Evolutionary conservation across 2,797 vertebrate species (phyloP), one percentile per base, ranked within the genome.

Genomic region (Scarus forsteni): DNA sequence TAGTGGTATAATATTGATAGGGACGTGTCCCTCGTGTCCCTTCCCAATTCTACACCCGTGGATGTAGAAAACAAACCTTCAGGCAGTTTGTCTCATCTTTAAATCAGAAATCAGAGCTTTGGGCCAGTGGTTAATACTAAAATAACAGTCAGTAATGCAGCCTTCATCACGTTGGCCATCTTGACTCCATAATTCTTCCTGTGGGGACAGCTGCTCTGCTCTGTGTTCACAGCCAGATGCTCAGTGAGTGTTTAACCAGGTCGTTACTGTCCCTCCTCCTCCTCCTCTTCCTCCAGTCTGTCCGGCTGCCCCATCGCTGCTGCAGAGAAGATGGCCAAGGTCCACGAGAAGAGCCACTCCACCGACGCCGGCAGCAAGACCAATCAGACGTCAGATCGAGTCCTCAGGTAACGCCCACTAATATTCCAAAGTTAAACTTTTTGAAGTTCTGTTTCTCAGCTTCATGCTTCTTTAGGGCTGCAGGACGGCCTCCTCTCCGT

Each of bases 241-340:
- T 77, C 50, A 65, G 64, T 53, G 60, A 39, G 48, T 65, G 58
- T 64, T 53, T 62, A 82, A 86, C 74, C 75, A 60, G 65, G 58
- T 66, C 19, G 12, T 66, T 48, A 36, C 83, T 83, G 80, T 82
- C 85, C 43, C 85, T 92, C 83, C 43, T 7, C 38, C 7, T 7
- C 38, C 38, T 79, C 92, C 45, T n/a, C n/a, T 18, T 79, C 91
- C 89, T 85, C 84, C 95, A 99, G 98, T 94, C 95, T 99, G 89
- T 99, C 98, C 14, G 98, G 98, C 73, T 99, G 97, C 90, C 98
- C 97, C 76, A 98, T 99, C 66, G 97, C 98, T 85, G 98, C 97
- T 3, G 97, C 97, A 70, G 98, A 99, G 89, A 99, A 99, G 92
- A 92, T 99, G 93, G 96, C 97, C 51, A 99, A 99, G 92, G 97